Conservation (phyloP, 2,888 invertebrate genomes). For the Melanostoma mellinum region DNA sequence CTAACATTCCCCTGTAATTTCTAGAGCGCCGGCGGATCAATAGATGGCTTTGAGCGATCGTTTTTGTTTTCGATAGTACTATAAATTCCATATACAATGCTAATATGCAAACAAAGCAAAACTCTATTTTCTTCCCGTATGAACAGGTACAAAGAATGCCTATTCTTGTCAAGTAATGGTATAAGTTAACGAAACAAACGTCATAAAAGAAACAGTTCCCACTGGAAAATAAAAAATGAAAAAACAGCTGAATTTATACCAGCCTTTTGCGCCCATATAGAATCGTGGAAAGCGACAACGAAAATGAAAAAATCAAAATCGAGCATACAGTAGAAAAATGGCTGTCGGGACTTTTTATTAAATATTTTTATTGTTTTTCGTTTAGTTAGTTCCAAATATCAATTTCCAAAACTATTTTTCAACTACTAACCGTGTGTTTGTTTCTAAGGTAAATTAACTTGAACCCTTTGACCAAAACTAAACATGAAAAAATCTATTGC, state of each 20-base stretch:
- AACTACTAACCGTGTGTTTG: constrained; percentile 30
- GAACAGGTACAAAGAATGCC: no score
- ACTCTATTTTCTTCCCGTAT: no score
- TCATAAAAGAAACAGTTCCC: constrained; percentile 24
- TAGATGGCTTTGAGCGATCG: no score
- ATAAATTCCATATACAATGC: no score
- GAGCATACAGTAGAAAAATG: constrained; percentile 67
- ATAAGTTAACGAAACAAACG: constrained; percentile 17
- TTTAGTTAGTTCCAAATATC: constrained; percentile 45
- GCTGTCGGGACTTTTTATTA: constrained; percentile 63
- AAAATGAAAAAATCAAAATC: constrained; percentile 30
- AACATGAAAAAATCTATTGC: constrained; percentile 25
- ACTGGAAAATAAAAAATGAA: constrained; percentile 41
- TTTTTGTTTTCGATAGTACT: no score
- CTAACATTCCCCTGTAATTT: no score
- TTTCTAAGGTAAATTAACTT: constrained; percentile 61
- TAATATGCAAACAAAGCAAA: no score
- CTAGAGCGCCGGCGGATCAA: no score
- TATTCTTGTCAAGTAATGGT: background rate
- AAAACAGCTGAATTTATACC: constrained; percentile 71
- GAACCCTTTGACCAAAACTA: background rate
- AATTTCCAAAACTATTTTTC: constrained; percentile 33
- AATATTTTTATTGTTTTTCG: constrained; percentile 60
- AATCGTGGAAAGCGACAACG: constrained; percentile 65
- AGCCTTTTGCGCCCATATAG: constrained; percentile 47